A percentile compares a stretch with the other conserved stretches of the same genome.
phyloP scores from a whole-genome alignment of 2,888 invertebrate species.

The Alsophila aescularia region DNA sequence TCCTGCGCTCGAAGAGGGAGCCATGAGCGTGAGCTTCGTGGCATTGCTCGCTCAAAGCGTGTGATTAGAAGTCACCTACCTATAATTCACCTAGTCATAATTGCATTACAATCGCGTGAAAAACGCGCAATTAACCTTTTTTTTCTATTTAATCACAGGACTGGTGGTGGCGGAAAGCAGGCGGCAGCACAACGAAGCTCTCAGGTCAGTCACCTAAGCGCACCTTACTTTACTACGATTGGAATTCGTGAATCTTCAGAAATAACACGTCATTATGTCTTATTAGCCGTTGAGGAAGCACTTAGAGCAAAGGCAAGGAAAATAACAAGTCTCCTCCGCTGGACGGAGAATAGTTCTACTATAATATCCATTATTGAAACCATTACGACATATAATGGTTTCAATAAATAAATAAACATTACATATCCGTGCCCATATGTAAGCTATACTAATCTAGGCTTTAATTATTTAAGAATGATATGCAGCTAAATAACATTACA shows the following conservation, averaged over 20 bases:
- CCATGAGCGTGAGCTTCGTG: constrained; percentile 47
- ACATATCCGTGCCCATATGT: too few relatives aligned
- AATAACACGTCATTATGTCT: constrained; percentile 80
- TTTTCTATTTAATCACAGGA: constrained; percentile 73
- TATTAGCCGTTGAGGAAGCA: constrained; percentile 79
- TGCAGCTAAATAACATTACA: neutral
- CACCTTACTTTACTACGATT: constrained; percentile 68
- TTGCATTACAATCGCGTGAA: constrained; percentile 64
- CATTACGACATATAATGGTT: too few relatives aligned
- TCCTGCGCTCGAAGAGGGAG: constrained; percentile 47
- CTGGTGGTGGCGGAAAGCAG: constrained; percentile 62
- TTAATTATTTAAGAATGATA: constrained; percentile 4
- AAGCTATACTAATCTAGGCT: neutral
- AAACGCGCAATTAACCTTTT: constrained; percentile 67
- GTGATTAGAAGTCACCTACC: constrained; percentile 61
- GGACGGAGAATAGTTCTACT: constrained; percentile 61
- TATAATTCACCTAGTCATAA: constrained; percentile 67
- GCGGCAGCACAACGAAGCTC: constrained; percentile 60
- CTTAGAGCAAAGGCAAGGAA: constrained; percentile 76
- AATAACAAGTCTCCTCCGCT: constrained; percentile 68
- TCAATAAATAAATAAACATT: too few relatives aligned
- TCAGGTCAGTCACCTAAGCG: constrained; percentile 77
- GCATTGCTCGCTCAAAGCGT: constrained; percentile 41
- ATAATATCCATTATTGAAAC: constrained; percentile 63
- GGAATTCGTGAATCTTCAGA: constrained; percentile 81